A percentile compares a stretch with the other conserved stretches of the same genome.
phyloP scores from a whole-genome alignment of 2,888 invertebrate species.

The Nemotelus nigrinus region DNA sequence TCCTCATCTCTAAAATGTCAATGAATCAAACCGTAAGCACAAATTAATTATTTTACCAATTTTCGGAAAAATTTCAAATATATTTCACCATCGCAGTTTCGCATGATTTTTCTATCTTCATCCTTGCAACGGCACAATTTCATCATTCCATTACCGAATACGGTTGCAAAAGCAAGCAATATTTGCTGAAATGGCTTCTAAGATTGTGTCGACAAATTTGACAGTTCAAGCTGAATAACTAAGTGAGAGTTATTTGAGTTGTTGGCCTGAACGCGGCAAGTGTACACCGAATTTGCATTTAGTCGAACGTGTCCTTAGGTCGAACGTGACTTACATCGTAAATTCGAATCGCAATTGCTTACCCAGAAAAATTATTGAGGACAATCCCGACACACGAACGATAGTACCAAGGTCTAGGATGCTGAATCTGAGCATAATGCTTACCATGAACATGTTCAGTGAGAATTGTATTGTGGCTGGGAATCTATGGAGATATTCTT shows the following conservation, averaged over 20 bases:
- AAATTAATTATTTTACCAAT: no score
- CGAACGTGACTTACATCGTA: constrained; percentile 49
- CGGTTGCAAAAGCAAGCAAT: constrained; percentile 37
- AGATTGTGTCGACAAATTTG: constrained; percentile 47
- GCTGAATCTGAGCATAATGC: no score
- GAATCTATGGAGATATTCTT: no score
- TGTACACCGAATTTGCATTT: constrained; percentile 47
- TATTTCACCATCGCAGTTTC: no score
- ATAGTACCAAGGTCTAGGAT: no score
- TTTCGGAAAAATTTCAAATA: no score
- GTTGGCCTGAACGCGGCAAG: constrained; percentile 27
- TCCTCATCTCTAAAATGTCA: no score
- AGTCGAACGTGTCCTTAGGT: constrained; percentile 47
- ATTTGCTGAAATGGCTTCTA: constrained; percentile 25
- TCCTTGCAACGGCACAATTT: background rate
- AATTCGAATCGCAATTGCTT: constrained; percentile 44
- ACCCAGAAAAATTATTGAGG: constrained; percentile 35
- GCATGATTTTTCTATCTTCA: background rate
- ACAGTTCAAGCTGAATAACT: constrained; percentile 49
- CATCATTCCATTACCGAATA: constrained; percentile 7
- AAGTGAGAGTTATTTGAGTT: constrained; percentile 45
- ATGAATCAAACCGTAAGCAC: no score
- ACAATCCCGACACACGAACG: background rate
- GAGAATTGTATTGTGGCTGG: no score
- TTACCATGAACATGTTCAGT: no score